phyloP scores from a whole-genome alignment of 2,797 vertebrate species.

The Moxostoma hubbsi region DNA sequence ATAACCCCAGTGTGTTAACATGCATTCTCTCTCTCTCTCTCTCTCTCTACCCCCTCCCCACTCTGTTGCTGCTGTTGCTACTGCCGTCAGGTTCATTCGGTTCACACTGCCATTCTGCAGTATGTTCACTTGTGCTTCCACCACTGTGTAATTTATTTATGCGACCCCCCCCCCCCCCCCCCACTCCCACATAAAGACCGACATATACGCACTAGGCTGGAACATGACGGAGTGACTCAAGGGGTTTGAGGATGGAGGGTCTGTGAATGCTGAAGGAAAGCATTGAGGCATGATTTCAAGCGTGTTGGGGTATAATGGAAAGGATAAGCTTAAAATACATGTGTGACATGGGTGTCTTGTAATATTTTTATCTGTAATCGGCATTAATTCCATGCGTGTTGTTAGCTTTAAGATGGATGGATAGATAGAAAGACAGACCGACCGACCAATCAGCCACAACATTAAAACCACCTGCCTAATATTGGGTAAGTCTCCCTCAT shows the following conservation, averaged over 20 bases:
- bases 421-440: too few species aligned
- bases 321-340: too few species aligned
- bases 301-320: not conserved
- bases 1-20: constrained; percentile 67
- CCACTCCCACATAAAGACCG: not conserved
- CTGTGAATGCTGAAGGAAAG: constrained; percentile 1
- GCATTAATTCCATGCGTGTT: too few species aligned
- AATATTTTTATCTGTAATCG: not conserved
- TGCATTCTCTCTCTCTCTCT: constrained; percentile 9
- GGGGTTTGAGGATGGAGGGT: constrained; percentile 8
- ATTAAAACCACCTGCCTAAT: too few species aligned
- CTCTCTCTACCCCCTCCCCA: not conserved
- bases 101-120: constrained; percentile 66
- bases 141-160: constrained; percentile 48
- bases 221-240: not conserved
- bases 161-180: constrained; percentile 18
- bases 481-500: too few species aligned
- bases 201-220: constrained; percentile 5
- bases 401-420: too few species aligned
- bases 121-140: constrained; percentile 55
- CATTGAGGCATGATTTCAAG: constrained; percentile 18
- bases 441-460: too few species aligned
- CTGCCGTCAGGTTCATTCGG: constrained; percentile 63
- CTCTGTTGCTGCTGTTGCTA: constrained; percentile 59
- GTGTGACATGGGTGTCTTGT: not conserved